Evolutionary conservation across 2,888 invertebrate species (phyloP), one percentile per base, ranked within the genome.

Genomic region (Hesperia comma): DNA sequence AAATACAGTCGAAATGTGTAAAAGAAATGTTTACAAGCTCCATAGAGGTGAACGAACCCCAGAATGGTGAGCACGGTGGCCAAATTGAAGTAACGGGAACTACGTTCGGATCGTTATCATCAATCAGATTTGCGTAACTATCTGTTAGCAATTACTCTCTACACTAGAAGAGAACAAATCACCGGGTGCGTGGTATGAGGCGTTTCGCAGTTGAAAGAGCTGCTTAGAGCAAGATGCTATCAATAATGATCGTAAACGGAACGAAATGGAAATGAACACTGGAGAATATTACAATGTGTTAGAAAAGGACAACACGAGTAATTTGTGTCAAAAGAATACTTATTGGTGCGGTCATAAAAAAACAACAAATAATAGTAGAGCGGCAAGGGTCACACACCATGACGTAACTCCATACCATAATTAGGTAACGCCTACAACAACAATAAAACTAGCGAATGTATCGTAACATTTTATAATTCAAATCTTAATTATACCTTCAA

Each of bases 91-190:
- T 90, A 92, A 92, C 92, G 92, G 92, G 85, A 85, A 80, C 74
- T 68, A 77, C 73, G 72, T 76, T 75, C 78, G 77, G 85, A 87
- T 90, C 81, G 87, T 91, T 87, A 92, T 90, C 92, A 88, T 91
- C 87, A 85, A 91, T 92, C 90, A 90, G 89, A 87, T 90, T 90
- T 90, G 89, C 90, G 88, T 90, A 92, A 92, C 89, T 83, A 89
- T 89, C 82, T 87, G 84, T 85, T 87, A 86, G 83, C 87, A 88
- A 89, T 90, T 89, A 87, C 84, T 80, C 75, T 75, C 77, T 79
- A 81, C 82, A 84, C 79, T 82, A 77, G 79, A 79, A 76, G 71
- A 77, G 71, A 76, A 75, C 77, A 82, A 81, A 82, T 80, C 80
- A 82, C 78, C 82, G 79, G 77, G 70, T 77, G 76, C 72, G 72